phyloP scores from a whole-genome alignment of 2,797 vertebrate genomes.

The Crenuchus spilurus region DNA sequence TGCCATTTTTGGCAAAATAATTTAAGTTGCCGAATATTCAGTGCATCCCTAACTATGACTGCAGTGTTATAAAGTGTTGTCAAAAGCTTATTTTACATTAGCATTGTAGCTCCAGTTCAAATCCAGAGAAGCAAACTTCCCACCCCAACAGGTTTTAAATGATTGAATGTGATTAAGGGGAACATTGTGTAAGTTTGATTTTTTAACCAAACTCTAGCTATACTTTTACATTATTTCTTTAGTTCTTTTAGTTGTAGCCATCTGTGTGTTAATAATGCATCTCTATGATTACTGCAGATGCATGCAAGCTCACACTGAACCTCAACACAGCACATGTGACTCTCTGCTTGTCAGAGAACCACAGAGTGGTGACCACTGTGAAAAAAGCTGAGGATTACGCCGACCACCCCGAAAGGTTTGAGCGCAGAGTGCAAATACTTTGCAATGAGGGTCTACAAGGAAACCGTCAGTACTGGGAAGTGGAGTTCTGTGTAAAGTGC shows the following conservation, averaged over 20 bases:
- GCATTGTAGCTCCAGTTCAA: too few species aligned
- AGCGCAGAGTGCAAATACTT: constrained; percentile 42
- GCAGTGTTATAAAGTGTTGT: too few species aligned
- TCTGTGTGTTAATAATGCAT: neutral
- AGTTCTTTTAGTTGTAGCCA: too few species aligned
- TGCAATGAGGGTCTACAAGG: constrained; percentile 42
- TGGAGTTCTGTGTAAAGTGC: constrained; percentile 2
- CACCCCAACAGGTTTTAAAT: too few species aligned
- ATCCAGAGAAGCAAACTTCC: too few species aligned
- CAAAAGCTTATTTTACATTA: too few species aligned
- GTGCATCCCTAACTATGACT: too few species aligned
- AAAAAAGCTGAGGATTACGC: neutral
- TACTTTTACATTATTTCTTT: too few species aligned
- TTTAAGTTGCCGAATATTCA: too few species aligned
- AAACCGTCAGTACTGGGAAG: constrained; percentile 47
- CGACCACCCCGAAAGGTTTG: constrained; percentile 41
- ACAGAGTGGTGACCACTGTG: constrained; percentile 19
- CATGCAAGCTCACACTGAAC: constrained; percentile 47
- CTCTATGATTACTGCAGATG: constrained; percentile 11
- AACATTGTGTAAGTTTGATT: neutral
- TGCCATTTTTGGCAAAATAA: too few species aligned
- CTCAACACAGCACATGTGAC: constrained; percentile 36
- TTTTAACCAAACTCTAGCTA: neutral
- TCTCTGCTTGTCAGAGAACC: constrained; percentile 11
- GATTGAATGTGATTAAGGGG: too few species aligned